Conservation (phyloP, 2,113 vertebrate genomes). For the Plecotus auritus region DNA sequence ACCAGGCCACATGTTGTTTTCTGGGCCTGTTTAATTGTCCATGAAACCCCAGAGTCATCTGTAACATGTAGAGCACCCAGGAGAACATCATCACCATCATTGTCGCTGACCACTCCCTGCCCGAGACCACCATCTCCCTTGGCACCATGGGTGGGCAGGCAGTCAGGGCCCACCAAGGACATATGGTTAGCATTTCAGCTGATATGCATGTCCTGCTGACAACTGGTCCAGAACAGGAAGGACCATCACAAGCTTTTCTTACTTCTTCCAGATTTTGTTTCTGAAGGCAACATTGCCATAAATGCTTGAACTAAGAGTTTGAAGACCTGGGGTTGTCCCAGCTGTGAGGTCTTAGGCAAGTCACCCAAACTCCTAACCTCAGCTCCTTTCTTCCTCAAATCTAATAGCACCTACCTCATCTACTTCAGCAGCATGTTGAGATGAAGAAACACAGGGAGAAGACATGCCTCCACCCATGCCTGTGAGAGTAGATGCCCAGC, state of each 20-base stretch:
- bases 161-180: not conserved
- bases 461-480: not conserved
- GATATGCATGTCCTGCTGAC: not conserved
- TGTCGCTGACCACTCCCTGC: not conserved
- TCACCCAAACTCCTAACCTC: not conserved
- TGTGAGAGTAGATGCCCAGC: not conserved
- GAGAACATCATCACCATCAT: not conserved
- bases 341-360: not conserved
- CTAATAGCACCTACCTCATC: not conserved
- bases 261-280: not conserved
- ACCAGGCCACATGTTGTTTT: conserved; percentile 45
- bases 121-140: not conserved
- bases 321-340: not conserved
- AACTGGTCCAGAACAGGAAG: not conserved
- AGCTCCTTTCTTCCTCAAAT: not conserved
- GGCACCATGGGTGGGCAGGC: not conserved
- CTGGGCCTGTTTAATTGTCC: conserved; percentile 42
- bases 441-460: not conserved
- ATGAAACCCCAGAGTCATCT: conserved; percentile 57
- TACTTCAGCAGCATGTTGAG: not conserved
- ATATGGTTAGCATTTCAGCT: not conserved
- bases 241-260: not conserved
- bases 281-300: not conserved
- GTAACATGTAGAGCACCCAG: not conserved
- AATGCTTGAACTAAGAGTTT: not conserved